phyloP scores from a whole-genome alignment of 2,113 vertebrate species.

The Coturnix japonica region DNA sequence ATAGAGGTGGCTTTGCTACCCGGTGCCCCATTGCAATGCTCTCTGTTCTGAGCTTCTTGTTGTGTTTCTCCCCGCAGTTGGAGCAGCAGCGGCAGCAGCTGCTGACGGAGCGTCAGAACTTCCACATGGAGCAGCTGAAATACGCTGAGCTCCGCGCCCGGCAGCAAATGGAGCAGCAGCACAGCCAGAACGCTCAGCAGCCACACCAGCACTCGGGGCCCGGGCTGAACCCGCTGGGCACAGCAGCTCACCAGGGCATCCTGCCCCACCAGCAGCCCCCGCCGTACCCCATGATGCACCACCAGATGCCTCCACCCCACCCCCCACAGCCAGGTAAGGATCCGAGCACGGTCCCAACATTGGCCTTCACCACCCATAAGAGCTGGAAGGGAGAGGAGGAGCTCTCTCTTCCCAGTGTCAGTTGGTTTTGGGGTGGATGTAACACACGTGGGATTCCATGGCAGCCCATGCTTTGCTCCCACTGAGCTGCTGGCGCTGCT shows the following conservation, averaged over 20 bases:
- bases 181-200: constrained; percentile 82
- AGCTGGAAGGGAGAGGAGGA: neutral
- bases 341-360: accelerated
- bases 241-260: constrained; percentile 78
- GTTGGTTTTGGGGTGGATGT: no score
- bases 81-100: constrained; percentile 98
- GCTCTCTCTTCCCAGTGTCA: neutral
- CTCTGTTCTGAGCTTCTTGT: accelerated
- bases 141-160: constrained; percentile 93
- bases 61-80: constrained; percentile 73
- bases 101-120: constrained; percentile 94
- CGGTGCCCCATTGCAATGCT: neutral
- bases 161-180: constrained; percentile 96
- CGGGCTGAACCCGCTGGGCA: constrained; percentile 69
- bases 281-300: constrained; percentile 90
- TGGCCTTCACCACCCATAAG: accelerated
- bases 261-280: constrained; percentile 88
- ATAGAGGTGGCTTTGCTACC: no score
- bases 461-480: no score
- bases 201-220: constrained; percentile 77
- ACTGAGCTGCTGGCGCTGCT: neutral
- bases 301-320: constrained; percentile 92
- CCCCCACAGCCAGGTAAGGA: constrained; percentile 87
- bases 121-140: constrained; percentile 99
- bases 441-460: accelerated